Evolutionary conservation across 2,797 vertebrate genomes (phyloP), one percentile per base, ranked within the genome.

Genomic region (Myotis findleyi): DNA sequence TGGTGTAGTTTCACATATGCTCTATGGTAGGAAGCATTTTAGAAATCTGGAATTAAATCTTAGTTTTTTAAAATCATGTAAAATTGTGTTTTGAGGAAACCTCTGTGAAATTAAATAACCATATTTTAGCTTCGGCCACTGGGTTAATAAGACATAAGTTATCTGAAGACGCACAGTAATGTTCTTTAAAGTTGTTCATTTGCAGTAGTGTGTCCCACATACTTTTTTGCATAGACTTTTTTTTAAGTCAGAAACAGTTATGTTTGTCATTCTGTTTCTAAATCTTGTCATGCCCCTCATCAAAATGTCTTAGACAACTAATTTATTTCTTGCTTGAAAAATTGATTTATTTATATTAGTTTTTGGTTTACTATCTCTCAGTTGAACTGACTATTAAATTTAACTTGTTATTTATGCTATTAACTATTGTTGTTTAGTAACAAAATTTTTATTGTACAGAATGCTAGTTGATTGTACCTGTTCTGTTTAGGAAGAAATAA

Each of bases 261-360:
- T 17, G 20, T 55, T 95, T 94, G 90, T 53, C 69, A 47, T 92
- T 96, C 36, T 27, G 25, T 82, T 72, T 51, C 30, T 75, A 73
- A 69, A 73, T 80, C 55, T 91, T 92, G 25, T 84, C 38, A 80
- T 10, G 62, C 87, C 41, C 23, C 38, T 62, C 38, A 57, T 89
- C 71, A 92, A 82, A 94, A 71, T 87, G 21, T 66, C 33, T 21
- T 69, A 41, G 41, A 90, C 82, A 96, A 92, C 95, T 95, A 94
- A 92, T 96, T 97, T 91, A 95, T 92, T 91, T 95, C 88, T 95
- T 94, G 85, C 95, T 96, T 94, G 93, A 96, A 93, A 96, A 95
- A 77, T 83, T 96, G 93, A 96, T 97, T 97, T 80, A 92, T 96
- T 97, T 96, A 91, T 93, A 96, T 94, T 92, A 94, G 90, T 93